Evolutionary conservation across 1,140 invertebrate species (phyloP), one percentile per base, ranked within the genome.

Genomic region (Galleria mellonella): DNA sequence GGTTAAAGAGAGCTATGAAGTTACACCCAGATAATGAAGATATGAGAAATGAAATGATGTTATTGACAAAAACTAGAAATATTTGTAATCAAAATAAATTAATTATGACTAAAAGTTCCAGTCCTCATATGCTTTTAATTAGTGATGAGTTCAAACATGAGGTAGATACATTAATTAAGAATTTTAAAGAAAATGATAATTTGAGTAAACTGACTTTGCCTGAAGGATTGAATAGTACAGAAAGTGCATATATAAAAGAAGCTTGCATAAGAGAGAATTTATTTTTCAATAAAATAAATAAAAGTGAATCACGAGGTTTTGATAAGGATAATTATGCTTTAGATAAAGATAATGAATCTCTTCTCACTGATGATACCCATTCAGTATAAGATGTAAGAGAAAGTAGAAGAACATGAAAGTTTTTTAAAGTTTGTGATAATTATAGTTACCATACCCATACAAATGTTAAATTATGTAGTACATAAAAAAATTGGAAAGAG

Each of bases 111-210:
- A 38, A 57, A 45, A 35, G 41, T 41, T 23, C 27, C 47, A 28
- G 35, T 38, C 14, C 33, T 40, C 11, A 17, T 15, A 36, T 29
- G 6, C 42, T 54, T 47, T 12, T 39, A 38, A 35, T 78, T 12
- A 69, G 46, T 56, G 57, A 79, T 11, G 43, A 62, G n/a, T 85
- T 85, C 32, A 85, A 83, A 59, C 39, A 53, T 37, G 77, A 82
- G 65, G 62, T 85, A 8, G 67, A 81, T 37, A 62, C 43, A 29
- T 43, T 85, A 32, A 66, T 85, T 35, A 65, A 47, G 13, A 68
- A 68, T 29, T 85, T 83, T 51, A 83, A 81, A 53, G 62, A 72
- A 31, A 74, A 76, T 72, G 43, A 31, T 9, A 47, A 78, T 44
- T 36, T 81, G 13, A 64, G 62, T 44, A 70, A 75, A 35, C 43